These are phyloP conservation scores for Crotalus helleri DNA, from an alignment of 2,113 vertebrate species.

Conservation along the genomic window DNA sequence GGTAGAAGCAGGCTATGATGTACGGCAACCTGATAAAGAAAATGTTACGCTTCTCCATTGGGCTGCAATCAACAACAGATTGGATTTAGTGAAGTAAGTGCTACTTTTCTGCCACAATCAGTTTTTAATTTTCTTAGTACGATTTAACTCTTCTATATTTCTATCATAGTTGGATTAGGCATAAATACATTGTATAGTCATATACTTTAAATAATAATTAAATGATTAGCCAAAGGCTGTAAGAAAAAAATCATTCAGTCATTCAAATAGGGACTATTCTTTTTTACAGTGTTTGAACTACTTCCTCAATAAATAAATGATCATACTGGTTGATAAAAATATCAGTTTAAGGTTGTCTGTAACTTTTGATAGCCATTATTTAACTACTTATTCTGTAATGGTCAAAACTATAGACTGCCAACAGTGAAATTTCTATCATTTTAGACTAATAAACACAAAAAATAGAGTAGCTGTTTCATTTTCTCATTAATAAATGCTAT, in stretches of 20 bases:
- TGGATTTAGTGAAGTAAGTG: conserved; percentile 96
- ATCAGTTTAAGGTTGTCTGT: neutral
- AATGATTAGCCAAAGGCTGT: neutral
- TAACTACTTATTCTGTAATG: neutral
- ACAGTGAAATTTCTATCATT: neutral
- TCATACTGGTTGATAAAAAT: neutral
- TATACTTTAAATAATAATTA: neutral
- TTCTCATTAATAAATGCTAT: neutral
- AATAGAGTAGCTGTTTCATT: neutral
- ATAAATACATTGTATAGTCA: neutral
- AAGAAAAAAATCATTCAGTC: neutral
- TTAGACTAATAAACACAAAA: neutral
- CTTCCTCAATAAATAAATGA: neutral
- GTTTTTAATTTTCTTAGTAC: neutral
- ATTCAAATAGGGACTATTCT: neutral
- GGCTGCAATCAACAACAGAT: conserved; percentile 98
- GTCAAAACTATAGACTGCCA: neutral
- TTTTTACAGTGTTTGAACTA: neutral
- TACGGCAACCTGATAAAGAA: conserved; percentile 97
- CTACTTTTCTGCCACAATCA: neutral
- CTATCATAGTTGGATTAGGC: neutral
- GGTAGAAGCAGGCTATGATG: conserved; percentile 97
- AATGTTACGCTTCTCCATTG: conserved; percentile 98
- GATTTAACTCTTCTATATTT: neutral
- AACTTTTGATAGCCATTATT: neutral